Conservation (phyloP, 2,113 vertebrate species). For the Ctenomys sociabilis region DNA sequence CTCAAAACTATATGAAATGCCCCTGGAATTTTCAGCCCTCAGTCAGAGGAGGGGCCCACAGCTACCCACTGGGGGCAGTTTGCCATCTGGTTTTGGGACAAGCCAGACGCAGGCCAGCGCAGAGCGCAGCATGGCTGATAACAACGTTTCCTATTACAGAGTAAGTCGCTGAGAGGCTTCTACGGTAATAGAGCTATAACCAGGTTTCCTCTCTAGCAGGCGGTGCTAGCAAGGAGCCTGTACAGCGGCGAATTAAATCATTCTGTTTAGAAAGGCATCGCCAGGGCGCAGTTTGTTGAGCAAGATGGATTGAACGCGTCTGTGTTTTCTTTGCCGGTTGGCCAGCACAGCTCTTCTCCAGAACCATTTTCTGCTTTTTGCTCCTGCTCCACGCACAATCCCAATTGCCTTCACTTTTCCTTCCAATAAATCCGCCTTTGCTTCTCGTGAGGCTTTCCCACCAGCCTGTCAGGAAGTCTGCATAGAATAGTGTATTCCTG, state of each 20-base stretch:
- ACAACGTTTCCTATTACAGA: not conserved
- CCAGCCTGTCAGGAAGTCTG: constrained; percentile 81
- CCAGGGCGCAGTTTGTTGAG: constrained; percentile 57
- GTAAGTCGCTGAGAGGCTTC: not conserved
- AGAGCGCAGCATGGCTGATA: not conserved
- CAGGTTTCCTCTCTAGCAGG: not conserved
- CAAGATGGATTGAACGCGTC: constrained; percentile 71
- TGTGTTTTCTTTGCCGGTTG: constrained; percentile 64
- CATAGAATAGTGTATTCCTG: constrained; percentile 81
- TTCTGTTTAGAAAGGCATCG: constrained; percentile 45
- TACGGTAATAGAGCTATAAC: constrained; percentile 1
- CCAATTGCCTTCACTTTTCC: constrained; percentile 55
- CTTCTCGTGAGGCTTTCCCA: constrained; percentile 76
- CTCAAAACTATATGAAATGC: not conserved
- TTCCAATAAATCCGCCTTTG: constrained; percentile 79
- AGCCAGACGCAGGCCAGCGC: not conserved
- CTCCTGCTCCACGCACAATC: constrained; percentile 39
- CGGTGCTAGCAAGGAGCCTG: not conserved
- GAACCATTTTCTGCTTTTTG: constrained; percentile 62
- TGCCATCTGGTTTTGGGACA: not conserved
- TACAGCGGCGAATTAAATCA: constrained; percentile 12
- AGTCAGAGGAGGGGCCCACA: too few relatives aligned
- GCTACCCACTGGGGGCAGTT: not conserved
- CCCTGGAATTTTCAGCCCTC: not conserved
- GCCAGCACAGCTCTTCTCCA: constrained; percentile 56